These are phyloP conservation scores for Parazoanthus darwini DNA, from an alignment of 92 coral and sea anemone genomes.

Conservation along the genomic window DNA sequence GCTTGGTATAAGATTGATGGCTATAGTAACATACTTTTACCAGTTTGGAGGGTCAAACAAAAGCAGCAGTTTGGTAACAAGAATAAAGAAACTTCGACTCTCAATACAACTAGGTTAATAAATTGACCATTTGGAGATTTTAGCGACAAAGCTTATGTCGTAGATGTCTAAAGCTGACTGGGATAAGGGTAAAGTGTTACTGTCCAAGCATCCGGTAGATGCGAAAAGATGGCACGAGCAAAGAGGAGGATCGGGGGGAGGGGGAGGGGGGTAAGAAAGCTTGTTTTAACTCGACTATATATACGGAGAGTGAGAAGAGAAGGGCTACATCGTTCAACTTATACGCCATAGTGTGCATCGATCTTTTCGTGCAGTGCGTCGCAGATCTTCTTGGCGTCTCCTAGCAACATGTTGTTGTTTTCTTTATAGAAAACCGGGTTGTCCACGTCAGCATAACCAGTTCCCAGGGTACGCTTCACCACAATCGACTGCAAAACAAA, in stretches of 20 bases:
- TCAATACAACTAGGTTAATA: not conserved
- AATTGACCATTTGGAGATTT: not conserved
- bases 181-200: not conserved
- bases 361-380: slow-evolving; percentile 80
- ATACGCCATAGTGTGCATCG: slow-evolving; percentile 60
- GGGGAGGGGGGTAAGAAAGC: not conserved
- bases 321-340: not conserved
- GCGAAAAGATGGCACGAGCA: not conserved
- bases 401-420: slow-evolving; percentile 95
- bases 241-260: not conserved
- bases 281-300: not conserved
- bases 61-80: too few species aligned
- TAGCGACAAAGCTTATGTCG: not conserved
- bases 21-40: too few species aligned
- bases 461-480: slow-evolving; percentile 98
- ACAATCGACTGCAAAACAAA: slow-evolving; percentile 81
- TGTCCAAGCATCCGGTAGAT: not conserved
- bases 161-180: not conserved
- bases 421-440: slow-evolving; percentile 96
- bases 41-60: too few species aligned
- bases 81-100: not conserved
- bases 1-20: not conserved
- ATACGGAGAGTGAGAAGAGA: not conserved
- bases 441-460: slow-evolving; percentile 99
- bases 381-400: slow-evolving; percentile 96